These are phyloP conservation scores for Saguinus imperator DNA, from an alignment of 2,113 vertebrate species.

Conservation along the genomic window DNA sequence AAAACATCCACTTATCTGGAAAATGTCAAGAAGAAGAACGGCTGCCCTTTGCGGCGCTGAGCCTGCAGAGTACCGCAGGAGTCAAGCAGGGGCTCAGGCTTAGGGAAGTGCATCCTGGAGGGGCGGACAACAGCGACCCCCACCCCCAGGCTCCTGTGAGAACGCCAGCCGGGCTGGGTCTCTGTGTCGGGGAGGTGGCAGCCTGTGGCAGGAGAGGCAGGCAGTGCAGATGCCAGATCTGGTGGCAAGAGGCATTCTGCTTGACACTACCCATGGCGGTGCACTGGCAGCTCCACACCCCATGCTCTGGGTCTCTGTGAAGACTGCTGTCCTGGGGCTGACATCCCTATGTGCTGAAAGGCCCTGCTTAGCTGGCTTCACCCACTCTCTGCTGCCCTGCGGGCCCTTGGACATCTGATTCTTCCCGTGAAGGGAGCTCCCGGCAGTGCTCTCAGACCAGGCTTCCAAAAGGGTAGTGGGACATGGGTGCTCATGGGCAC, in stretches of 20 bases:
- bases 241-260: not conserved
- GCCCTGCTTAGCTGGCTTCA: too few relatives aligned
- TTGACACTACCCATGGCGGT: accelerated
- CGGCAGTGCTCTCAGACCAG: not conserved
- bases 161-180: accelerated
- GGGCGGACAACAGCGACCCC: not conserved
- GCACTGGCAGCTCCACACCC: not conserved
- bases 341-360: not conserved
- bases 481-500: accelerated
- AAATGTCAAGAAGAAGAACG: slow-evolving; percentile 70
- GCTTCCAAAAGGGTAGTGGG: not conserved
- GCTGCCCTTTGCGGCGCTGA: slow-evolving; percentile 42
- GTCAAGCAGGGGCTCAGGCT: not conserved
- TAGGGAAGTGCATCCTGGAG: not conserved
- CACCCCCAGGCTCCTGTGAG: accelerated
- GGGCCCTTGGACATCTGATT: too few relatives aligned
- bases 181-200: too few relatives aligned
- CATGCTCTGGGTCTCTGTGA: not conserved
- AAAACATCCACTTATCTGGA: slow-evolving; percentile 61
- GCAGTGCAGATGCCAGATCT: accelerated
- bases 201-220: accelerated
- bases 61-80: not conserved
- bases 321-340: not conserved
- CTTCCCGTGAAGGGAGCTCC: not conserved
- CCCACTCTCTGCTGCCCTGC: too few relatives aligned